Evolutionary conservation across 1,140 invertebrate species (phyloP), one percentile per base, ranked within the genome.

Genomic region (Cheumatopsyche charites): DNA sequence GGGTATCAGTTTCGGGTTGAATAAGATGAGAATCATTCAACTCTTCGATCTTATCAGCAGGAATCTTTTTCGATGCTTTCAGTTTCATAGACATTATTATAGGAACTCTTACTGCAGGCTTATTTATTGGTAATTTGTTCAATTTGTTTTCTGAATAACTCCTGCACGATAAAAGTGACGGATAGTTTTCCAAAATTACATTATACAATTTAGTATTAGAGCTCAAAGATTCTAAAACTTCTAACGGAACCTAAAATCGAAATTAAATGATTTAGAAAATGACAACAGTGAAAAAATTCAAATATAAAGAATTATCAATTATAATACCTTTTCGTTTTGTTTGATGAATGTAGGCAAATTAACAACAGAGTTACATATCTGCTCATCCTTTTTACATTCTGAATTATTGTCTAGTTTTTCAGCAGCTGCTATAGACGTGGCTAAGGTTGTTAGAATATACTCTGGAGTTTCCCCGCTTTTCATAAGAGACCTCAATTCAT

Each of bases 291-390:
- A 62, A 19, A 1, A 42, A 7, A 41, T 4, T 62, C 6, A 3
- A 29, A n/a, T 36, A 36, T 41, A 41, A 36, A 15, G 62, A 19
- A 13, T 25, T n/a, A n/a, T n/a, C n/a, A n/a, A 15, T 13, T 9
- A 61, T 29, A 21, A 36, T 80, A 92, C 89, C 82, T 89, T 89
- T 78, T 91, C 89, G 73, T 86, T 88, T 76, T 88, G 86, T 69
- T 85, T 86, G 1, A 93, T 81, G 79, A 90, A 92, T 0, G 91
- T 92, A 0, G 91, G 92, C 36, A 94, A 79, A 80, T 91, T 89
- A 21, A 92, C 84, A 61, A 92, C 86, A 19, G 92, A 93, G 67
- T 79, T 79, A 36, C 78, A 82, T 17, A 77, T 79, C 0, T 78
- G 74, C 1, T 85, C 82, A 17, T 80, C 80, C 3, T 80, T 78